Evolutionary conservation across 2,113 vertebrate species (phyloP), one percentile per base, ranked within the genome.

Genomic region (Oxyura jamaicensis): DNA sequence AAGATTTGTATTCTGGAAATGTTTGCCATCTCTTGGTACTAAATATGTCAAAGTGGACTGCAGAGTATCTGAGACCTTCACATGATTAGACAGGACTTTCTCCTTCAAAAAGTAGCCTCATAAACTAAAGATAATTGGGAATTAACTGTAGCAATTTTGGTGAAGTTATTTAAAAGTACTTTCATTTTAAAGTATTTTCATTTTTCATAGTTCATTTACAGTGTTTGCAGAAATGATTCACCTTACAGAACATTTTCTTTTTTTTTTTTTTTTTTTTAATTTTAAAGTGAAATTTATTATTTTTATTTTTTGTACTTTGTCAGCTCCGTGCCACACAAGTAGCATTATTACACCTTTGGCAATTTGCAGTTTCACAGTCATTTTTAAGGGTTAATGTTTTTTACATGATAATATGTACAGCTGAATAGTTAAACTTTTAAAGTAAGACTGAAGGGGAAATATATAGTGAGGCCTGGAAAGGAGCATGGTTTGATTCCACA

Each of bases 41-140:
- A 94, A 93, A 93, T 74, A 74, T 1, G 4, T 71, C 74, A 39
- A 60, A 95, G 62, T 29, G 28, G 68, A 71, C 62, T 71, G 73
- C 39, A 18, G 13, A 75, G 28, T 15, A 59, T 87, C 73, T 66
- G 39, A 58, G 62, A 71, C 31, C 1, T 42, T 52, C 0, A 0
- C 2, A 0, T 17, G 59, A 72, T 81, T 71, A 78, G 80, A 48
- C 8, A 52, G n/a, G 28, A 86, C 11, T 33, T 42, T 26, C 17
- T 9, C 15, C 46, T 91, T 78, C 73, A 48, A 23, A 48, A 89
- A 81, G 20, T 16, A 59, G 12, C 11, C 60, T 82, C 62, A 17
- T 29, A 74, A 94, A 39, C 58, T 59, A 59, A 79, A 93, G 83
- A 88, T 83, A 56, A 42, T 78, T 50, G 25, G 1, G 8, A n/a